Base-by-base conservation (phyloP, 2,888 invertebrate species). In the Merodon equestris region DNA sequence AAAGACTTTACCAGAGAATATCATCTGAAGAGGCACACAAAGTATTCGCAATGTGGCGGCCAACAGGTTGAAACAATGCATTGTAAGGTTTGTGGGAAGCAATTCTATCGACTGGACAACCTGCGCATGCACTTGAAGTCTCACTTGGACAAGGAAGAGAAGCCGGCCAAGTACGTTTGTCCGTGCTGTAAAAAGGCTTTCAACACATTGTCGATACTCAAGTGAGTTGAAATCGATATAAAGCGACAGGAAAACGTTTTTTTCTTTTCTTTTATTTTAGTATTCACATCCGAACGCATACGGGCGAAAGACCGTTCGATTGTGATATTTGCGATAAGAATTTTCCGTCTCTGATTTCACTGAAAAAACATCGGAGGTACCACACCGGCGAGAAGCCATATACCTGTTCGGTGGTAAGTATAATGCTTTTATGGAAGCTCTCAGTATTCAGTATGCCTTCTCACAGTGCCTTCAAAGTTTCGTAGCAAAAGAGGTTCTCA, bases 401-500 rank as follows among this genome's bases (percentile, higher is more conserved):
- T 85, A 88, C 90, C 53, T 94, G 94, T 85, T 89, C 90, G 83
- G 90, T 91, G 89, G 93, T 93, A 89, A 82, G 86, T 83, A 60
- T 44, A 14, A 7, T 13, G 2, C 9, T 14, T n/a, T n/a, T 1
- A 9, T 50, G n/a, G 7, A 19, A 48, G 27, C 27, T 38, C 1
- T 48, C 9, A 12, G 17, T 10, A 19, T 15, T 27, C 7, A 27
- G 7, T 27, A 27, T 27, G 27, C 7, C 27, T 27, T 27, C 27
- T 27, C 57, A 36, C 87, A 95, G 94, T 96, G 96, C 84, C 91
- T 91, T 42, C 93, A 93, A 86, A 91, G 91, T 61, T 96, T 96
- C 85, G 93, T 93, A 60, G 95, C 96, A 0, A 93, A 95, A 83
- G 96, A 96, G 86, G 96, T 96, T 67, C 90, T 95, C 83, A 94